phyloP scores from a whole-genome alignment of 2,113 vertebrate species.

The Thunnus thynnus region DNA sequence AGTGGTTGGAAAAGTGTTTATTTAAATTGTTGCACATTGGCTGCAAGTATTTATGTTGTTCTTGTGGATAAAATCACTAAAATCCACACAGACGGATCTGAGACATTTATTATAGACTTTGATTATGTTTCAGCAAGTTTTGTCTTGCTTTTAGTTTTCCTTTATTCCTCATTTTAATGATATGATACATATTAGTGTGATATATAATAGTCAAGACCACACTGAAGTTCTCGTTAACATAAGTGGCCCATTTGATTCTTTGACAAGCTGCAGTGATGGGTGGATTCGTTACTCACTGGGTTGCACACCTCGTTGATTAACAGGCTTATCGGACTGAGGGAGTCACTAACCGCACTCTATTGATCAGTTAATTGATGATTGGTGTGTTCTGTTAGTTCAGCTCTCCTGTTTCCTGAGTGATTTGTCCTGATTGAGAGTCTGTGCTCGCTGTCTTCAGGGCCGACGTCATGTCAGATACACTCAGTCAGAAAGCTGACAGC shows the following conservation, averaged over 20 bases:
- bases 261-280: constrained; percentile 19
- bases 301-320: constrained; percentile 33
- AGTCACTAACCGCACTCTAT: constrained; percentile 37
- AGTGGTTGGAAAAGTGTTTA: too few relatives aligned
- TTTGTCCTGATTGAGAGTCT: constrained; percentile 38
- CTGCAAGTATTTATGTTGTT: too few relatives aligned
- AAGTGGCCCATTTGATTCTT: constrained; percentile 5
- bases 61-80: too few relatives aligned
- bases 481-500: constrained; percentile 94
- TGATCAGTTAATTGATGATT: constrained; percentile 53
- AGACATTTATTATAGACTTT: too few relatives aligned
- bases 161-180: too few relatives aligned
- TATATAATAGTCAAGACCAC: too few relatives aligned
- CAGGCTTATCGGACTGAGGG: constrained; percentile 16
- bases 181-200: too few relatives aligned
- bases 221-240: neutral
- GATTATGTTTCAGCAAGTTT: too few relatives aligned
- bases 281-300: constrained; percentile 33
- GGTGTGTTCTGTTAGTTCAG: constrained; percentile 28
- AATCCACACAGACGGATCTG: too few relatives aligned
- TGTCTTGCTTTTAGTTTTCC: too few relatives aligned
- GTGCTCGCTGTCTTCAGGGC: constrained; percentile 84
- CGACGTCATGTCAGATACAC: constrained; percentile 92
- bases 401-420: constrained; percentile 12
- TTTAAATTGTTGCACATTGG: too few relatives aligned